phyloP scores from a whole-genome alignment of 1,140 invertebrate genomes.

The Manduca sexta region DNA sequence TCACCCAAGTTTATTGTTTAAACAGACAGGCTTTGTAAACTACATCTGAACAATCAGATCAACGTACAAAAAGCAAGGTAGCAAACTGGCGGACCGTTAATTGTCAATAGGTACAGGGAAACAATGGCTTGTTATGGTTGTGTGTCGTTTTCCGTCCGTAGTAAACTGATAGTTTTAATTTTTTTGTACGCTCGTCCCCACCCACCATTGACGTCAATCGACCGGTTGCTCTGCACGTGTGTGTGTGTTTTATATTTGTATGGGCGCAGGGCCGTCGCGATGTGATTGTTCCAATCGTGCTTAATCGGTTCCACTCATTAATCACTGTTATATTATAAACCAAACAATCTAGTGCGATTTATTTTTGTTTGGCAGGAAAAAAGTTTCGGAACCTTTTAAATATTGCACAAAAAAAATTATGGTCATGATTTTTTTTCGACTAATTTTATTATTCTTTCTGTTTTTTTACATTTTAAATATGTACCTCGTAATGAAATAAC shows the following conservation, averaged over 20 bases:
- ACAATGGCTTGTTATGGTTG: conserved; percentile 55
- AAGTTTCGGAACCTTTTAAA: no score
- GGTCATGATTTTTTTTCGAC: no score
- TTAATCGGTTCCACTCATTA: neutral
- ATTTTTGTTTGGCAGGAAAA: no score
- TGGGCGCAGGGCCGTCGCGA: conserved; percentile 27
- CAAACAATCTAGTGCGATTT: no score
- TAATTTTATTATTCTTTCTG: no score
- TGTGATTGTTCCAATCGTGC: neutral
- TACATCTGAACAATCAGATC: no score
- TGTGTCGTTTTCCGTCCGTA: conserved; percentile 25
- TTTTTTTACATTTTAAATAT: no score
- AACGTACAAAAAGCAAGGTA: conserved; percentile 19
- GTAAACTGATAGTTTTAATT: conserved; percentile 39
- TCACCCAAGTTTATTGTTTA: no score
- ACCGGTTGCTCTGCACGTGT: conserved; percentile 35
- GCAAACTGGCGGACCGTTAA: conserved; percentile 19
- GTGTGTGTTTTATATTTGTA: conserved; percentile 18
- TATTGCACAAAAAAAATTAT: no score
- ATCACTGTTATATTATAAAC: neutral
- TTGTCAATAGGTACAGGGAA: conserved; percentile 17
- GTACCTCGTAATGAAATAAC: no score
- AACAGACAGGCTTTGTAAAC: no score
- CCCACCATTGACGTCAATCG: conserved; percentile 40
- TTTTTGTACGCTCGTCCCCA: conserved; percentile 22